Evolutionary conservation across 2,888 invertebrate genomes (phyloP), one percentile per base, ranked within the genome.

Genomic region (Cosmorhoe ocellata): DNA sequence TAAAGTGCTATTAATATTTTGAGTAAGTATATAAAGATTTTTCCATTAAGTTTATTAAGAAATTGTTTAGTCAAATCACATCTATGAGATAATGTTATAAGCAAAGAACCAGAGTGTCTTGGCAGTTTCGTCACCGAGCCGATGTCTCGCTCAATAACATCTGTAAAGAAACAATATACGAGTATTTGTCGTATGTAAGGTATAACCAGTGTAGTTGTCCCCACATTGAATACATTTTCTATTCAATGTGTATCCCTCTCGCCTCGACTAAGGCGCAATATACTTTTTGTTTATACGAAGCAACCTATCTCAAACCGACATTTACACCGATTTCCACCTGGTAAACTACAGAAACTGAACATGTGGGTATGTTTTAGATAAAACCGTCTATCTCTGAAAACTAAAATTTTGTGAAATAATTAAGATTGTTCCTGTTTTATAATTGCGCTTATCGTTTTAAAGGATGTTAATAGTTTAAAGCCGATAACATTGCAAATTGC

Each of bases 181-280:
- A n/a, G 38, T 52, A 60, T 43, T 52, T 60, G 38, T 34, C 39
- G 34, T 51, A 30, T 24, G 24, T 45, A 34, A n/a, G n/a, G n/a
- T 37, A 54, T 47, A 55, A 39, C 49, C 42, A 51, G 39, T 41
- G 43, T 47, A 31, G 39, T 51, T 49, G 44, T 33, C 24, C 58
- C 49, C 52, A 47, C 53, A 24, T 33, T 50, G 57, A 64, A 49
- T 65, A 63, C 61, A 67, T 68, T 64, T 64, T 59, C 58, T 53
- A 60, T 62, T 60, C 59, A 63, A 58, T 63, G 55, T 66, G 59
- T 61, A 56, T 53, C 39, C n/a, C 22, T 47, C 45, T 59, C 53
- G 56, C 48, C 56, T 57, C 55, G 59, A 60, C 56, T 64, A 51
- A 56, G 37, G 45, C 54, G 61, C 58, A 45, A 59, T 62, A 58